Conservation (phyloP, 2,888 invertebrate genomes). For the Idaea straminata region DNA sequence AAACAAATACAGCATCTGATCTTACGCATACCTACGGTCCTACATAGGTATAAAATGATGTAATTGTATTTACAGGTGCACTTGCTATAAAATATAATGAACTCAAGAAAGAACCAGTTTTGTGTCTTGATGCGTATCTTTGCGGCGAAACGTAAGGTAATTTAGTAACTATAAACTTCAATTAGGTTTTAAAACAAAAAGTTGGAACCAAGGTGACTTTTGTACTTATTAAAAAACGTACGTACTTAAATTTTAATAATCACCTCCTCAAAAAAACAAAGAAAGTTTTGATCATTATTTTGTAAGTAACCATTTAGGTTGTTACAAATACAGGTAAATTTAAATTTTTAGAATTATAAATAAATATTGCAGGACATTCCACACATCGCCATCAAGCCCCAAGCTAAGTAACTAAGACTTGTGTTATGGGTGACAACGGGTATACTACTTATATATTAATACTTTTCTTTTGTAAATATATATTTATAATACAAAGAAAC, state of each 20-base stretch:
- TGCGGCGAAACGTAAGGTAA: background rate
- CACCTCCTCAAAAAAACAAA: background rate
- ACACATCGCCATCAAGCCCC: too few species aligned
- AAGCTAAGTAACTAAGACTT: too few species aligned
- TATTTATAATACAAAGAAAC: too few species aligned
- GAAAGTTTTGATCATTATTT: background rate
- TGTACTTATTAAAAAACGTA: background rate
- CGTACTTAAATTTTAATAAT: background rate
- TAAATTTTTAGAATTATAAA: too few species aligned
- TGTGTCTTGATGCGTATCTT: slow-evolving; percentile 19
- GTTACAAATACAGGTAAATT: too few species aligned
- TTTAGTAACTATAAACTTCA: slow-evolving; percentile 1
- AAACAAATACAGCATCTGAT: background rate
- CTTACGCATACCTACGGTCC: background rate
- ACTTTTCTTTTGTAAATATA: too few species aligned
- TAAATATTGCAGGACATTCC: too few species aligned
- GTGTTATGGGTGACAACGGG: too few species aligned
- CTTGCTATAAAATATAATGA: slow-evolving; percentile 39
- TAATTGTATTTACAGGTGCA: slow-evolving; percentile 29
- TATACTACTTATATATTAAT: too few species aligned
- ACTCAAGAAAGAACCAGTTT: slow-evolving; percentile 33
- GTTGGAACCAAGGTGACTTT: background rate
- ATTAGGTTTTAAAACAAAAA: background rate
- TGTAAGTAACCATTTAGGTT: background rate
- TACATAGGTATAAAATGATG: slow-evolving; percentile 19